Evolutionary conservation across 2,113 vertebrate genomes (phyloP), one percentile per base, ranked within the genome.

Genomic region (Eublepharis macularius): DNA sequence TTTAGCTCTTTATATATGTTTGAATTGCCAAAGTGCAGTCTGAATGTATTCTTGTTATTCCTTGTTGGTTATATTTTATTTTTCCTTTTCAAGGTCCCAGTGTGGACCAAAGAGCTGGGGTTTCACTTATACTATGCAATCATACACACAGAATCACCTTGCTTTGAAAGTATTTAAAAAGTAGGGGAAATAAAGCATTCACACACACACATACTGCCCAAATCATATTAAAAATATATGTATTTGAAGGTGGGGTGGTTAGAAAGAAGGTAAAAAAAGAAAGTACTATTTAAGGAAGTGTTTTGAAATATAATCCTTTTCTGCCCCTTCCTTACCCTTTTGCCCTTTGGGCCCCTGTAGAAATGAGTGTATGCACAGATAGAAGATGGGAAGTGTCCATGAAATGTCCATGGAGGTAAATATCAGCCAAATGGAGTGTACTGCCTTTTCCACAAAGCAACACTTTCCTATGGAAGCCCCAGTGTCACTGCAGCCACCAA

Each of bases 1-100:
- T 85, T 86, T 89, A 74, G 63, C 88, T 78, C 65, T 90, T 92
- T 92, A 47, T 82, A 17, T 74, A 7, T 83, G 43, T 91, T 88
- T 87, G 69, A 68, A 81, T 66, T 88, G 54, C 60, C 66, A 89
- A 85, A 82, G 39, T 78, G n/a, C 66, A 76, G 45, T 88, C 90
- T 85, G 7, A 4, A 24, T 69, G 2, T n/a, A 4, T 24, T 21
- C 47, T 34, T 26, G 47, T 34, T 2, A 2, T n/a, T 57, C 24
- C 32, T 86, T 85, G 45, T 17, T 78, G n/a, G n/a, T n/a, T n/a
- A n/a, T n/a, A n/a, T n/a, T n/a, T n/a, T n/a, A n/a, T n/a, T n/a
- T n/a, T n/a, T n/a, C n/a, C n/a, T n/a, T n/a, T n/a, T n/a, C n/a
- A n/a, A n/a, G n/a, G n/a, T n/a, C n/a, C n/a, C n/a, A n/a, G n/a